These are phyloP conservation scores for Drosophila virilis DNA, from an alignment of 1,140 invertebrate genomes.

Conservation along the genomic window DNA sequence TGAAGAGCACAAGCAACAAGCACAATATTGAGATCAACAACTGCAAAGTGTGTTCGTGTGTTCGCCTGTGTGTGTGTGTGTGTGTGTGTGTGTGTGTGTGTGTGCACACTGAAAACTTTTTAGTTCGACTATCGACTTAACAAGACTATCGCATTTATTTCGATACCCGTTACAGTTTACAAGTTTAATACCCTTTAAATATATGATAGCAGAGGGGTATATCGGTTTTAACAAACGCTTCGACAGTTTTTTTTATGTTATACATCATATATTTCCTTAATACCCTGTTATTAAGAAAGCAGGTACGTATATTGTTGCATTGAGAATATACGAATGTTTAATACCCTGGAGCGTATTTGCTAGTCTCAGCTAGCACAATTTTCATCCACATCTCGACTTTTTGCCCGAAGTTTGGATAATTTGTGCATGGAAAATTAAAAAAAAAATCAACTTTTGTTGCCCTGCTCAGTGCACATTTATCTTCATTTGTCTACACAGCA, in stretches of 20 bases:
- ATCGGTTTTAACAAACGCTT: not conserved
- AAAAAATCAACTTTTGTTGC: constrained; percentile 3
- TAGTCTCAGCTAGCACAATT: not conserved
- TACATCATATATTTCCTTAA: no score
- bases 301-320: no score
- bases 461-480: constrained; percentile 56
- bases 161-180: constrained; percentile 44
- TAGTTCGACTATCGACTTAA: constrained; percentile 48
- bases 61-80: not conserved
- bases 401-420: not conserved
- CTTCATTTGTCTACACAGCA: constrained; percentile 65
- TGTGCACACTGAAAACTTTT: constrained; percentile 41
- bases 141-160: constrained; percentile 56
- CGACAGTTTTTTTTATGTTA: no score
- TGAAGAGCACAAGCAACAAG: constrained; percentile 20
- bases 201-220: not conserved
- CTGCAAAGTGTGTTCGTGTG: not conserved
- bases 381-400: not conserved
- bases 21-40: constrained; percentile 31
- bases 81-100: constrained; percentile 11
- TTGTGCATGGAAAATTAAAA: constrained; percentile 10
- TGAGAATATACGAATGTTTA: no score
- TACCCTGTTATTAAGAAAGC: no score
- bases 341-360: not conserved
- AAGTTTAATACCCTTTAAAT: constrained; percentile 19